Evolutionary conservation across 2,797 vertebrate species (phyloP).

Genomic region (Trichosurus vulpecula): DNA sequence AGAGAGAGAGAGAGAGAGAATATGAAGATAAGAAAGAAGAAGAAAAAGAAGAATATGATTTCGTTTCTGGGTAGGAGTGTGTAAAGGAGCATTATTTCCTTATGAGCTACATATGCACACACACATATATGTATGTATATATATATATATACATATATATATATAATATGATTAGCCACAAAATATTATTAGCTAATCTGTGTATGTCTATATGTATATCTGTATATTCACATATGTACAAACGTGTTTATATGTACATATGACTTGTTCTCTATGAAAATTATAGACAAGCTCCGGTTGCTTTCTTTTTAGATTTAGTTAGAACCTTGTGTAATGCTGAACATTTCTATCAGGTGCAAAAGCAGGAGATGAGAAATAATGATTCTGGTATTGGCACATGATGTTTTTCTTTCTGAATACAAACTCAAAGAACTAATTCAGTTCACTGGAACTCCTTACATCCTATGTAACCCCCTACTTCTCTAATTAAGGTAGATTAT

Average conservation of each 20-base stretch:
- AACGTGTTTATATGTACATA: neutral
- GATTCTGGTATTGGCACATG: neutral
- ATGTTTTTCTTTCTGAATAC: neutral
- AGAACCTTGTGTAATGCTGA: neutral
- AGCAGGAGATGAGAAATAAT: neutral
- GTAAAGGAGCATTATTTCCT: neutral
- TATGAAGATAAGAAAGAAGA: neutral
- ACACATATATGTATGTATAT: too few species aligned
- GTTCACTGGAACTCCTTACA: neutral
- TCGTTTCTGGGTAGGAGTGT: neutral
- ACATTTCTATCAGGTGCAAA: neutral
- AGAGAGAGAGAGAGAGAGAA: neutral
- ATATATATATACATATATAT: neutral
- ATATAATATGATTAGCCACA: neutral
- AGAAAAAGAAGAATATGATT: neutral
- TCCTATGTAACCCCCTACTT: constrained; percentile 40
- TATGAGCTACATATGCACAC: neutral
- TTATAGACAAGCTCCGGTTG: neutral
- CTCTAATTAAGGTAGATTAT: constrained; percentile 41
- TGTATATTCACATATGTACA: neutral
- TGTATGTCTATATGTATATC: neutral
- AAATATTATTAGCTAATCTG: neutral
- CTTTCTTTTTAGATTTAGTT: neutral
- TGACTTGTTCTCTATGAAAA: neutral
- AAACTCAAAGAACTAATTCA: neutral